phyloP scores from a whole-genome alignment of 2,113 vertebrate species.

The Ailuropoda melanoleuca region DNA sequence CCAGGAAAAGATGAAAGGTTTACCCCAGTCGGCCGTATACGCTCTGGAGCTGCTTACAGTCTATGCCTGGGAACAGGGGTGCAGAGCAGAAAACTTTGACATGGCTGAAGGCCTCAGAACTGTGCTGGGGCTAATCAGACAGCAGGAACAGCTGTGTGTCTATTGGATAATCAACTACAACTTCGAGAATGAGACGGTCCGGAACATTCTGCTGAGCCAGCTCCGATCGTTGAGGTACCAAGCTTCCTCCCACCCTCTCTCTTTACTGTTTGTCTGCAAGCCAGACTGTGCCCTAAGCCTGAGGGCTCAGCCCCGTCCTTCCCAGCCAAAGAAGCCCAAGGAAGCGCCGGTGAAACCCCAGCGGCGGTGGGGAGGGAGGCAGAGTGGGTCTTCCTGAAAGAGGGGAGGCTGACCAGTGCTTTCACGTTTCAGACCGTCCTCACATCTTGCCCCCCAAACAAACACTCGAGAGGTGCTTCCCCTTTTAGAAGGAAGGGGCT shows the following conservation, averaged over 20 bases:
- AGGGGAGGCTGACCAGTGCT: rapidly evolving
- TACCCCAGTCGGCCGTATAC: rapidly evolving
- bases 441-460: neutral
- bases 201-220: neutral
- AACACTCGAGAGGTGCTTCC: neutral
- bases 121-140: neutral
- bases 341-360: neutral
- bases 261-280: rapidly evolving
- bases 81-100: neutral
- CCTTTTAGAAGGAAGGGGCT: neutral
- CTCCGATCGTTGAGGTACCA: constrained; percentile 14
- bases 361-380: neutral
- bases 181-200: constrained; percentile 26
- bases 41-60: constrained; percentile 40
- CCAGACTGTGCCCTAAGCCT: neutral
- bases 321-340: neutral
- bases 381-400: neutral
- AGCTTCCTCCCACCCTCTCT: rapidly evolving
- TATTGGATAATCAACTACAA: constrained; percentile 52
- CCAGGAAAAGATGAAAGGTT: rapidly evolving
- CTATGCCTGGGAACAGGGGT: constrained; percentile 66
- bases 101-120: neutral
- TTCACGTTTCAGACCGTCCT: rapidly evolving
- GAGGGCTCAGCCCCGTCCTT: neutral
- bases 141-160: constrained; percentile 29